phyloP scores from a whole-genome alignment of 1,140 invertebrate species.

The Drosophila ohnishii region DNA sequence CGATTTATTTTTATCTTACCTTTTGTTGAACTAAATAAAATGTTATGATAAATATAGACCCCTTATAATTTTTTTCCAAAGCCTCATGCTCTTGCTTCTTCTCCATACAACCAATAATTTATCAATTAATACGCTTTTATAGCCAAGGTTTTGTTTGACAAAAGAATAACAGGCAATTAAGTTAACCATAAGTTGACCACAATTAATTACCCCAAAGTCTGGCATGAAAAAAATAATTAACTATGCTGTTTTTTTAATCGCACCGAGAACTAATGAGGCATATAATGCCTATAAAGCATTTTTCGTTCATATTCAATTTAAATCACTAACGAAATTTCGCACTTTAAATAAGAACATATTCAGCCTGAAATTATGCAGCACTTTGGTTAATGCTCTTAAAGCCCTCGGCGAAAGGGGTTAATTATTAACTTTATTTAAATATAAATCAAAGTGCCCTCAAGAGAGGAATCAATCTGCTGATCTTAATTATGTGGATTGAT shows the following conservation, averaged over 20 bases:
- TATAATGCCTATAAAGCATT: conserved; percentile 37
- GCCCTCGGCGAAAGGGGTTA: conserved; percentile 2
- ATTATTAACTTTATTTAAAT: conserved; percentile 4
- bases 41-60: background rate
- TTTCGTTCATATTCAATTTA: conserved; percentile 36
- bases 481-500: conserved; percentile 3
- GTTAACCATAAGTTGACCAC: conserved; percentile 52
- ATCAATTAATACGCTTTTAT: conserved; percentile 28
- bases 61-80: background rate
- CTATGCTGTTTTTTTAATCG: conserved; percentile 36
- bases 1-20: background rate
- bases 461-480: conserved; percentile 4
- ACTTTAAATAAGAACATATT: background rate
- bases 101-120: conserved; percentile 14
- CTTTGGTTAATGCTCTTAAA: conserved; percentile 4
- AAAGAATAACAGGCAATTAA: conserved; percentile 52
- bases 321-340: conserved; percentile 8
- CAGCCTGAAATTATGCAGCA: conserved; percentile 35
- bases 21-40: background rate
- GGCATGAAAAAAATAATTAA: conserved; percentile 46
- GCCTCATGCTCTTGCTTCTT: background rate
- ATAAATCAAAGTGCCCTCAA: conserved; percentile 4
- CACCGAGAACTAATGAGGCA: conserved; percentile 40
- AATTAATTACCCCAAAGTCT: conserved; percentile 44
- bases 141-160: conserved; percentile 29